Conservation (phyloP, 2,888 invertebrate genomes). For the Pachydiplax longipennis region DNA sequence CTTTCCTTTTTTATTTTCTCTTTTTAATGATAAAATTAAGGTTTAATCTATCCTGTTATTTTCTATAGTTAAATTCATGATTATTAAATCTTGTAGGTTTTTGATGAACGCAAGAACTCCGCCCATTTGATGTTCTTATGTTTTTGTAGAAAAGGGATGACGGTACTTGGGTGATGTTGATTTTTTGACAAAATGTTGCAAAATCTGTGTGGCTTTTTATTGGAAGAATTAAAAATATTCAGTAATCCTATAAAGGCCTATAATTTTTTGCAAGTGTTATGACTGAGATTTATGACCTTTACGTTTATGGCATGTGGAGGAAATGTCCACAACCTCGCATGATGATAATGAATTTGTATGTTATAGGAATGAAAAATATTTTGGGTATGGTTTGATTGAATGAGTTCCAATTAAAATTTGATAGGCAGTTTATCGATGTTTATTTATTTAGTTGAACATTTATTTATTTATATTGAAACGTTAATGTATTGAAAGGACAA, state of each 20-base stretch:
- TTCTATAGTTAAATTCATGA: background rate
- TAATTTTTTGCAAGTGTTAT: background rate
- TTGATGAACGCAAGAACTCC: background rate
- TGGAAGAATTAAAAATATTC: no score
- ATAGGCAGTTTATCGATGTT: no score
- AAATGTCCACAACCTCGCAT: background rate
- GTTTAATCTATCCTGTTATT: background rate
- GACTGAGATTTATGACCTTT: background rate
- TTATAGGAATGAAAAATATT: no score
- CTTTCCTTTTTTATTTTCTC: no score
- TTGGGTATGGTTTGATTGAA: no score
- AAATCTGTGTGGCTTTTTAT: no score
- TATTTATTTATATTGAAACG: no score
- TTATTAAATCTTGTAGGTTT: background rate
- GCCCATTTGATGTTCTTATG: slow-evolving; percentile 28
- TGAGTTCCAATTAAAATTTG: no score
- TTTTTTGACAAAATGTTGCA: background rate
- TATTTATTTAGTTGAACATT: no score
- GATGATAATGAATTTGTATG: background rate
- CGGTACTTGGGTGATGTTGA: background rate
- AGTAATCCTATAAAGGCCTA: no score
- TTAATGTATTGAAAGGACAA: no score
- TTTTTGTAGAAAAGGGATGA: background rate
- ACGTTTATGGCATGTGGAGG: background rate
- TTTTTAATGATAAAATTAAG: background rate